A percentile compares a stretch with the other conserved stretches of the same genome.
phyloP scores from a whole-genome alignment of 2,797 vertebrate genomes.

The Hipposideros larvatus region DNA sequence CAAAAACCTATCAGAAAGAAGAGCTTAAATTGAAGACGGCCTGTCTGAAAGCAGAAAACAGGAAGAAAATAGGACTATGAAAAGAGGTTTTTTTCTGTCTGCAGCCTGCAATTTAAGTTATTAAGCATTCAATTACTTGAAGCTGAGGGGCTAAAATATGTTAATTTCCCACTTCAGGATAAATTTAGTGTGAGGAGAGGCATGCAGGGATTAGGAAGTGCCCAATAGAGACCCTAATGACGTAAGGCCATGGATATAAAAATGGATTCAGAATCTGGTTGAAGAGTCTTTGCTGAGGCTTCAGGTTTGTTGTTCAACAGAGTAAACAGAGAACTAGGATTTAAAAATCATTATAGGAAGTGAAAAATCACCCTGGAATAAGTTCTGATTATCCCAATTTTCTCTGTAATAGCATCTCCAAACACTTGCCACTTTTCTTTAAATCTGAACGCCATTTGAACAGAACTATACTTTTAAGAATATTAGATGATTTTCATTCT shows the following conservation, averaged over 20 bases:
- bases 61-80: not conserved
- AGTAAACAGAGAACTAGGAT: constrained; percentile 13
- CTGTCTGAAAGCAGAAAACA: not conserved
- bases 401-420: not conserved
- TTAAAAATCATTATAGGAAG: constrained; percentile 39
- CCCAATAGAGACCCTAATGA: not conserved
- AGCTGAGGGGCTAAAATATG: not conserved
- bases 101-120: not conserved
- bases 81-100: not conserved
- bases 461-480: not conserved
- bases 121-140: not conserved
- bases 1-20: not conserved
- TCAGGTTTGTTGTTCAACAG: not conserved
- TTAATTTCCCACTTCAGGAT: constrained; percentile 44
- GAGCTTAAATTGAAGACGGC: not conserved
- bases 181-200: not conserved
- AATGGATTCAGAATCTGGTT: not conserved
- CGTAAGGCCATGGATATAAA: not conserved
- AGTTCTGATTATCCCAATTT: not conserved
- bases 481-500: constrained; percentile 1
- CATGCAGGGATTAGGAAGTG: not conserved
- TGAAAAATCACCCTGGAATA: constrained; percentile 4
- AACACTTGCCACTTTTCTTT: not conserved
- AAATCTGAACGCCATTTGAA: not conserved
- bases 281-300: not conserved